Evolutionary conservation across 2,888 invertebrate species (phyloP).

Genomic region (Odontocerum albicorne): DNA sequence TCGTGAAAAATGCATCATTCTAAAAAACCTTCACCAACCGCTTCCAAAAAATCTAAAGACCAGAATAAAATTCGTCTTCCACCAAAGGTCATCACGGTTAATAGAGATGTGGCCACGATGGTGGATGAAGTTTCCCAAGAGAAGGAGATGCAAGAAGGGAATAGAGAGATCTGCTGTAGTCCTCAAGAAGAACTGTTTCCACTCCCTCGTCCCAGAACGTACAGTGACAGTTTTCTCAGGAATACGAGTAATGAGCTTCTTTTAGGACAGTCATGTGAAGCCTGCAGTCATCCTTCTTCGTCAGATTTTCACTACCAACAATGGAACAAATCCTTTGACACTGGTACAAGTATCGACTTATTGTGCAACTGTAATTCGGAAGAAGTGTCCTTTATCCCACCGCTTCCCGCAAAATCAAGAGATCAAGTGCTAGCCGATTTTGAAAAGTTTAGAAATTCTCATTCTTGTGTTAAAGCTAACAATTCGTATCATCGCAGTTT

Average conservation of each 20-base stretch:
- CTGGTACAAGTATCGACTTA: constrained; percentile 52
- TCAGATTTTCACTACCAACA: constrained; percentile 33
- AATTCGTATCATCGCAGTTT: constrained; percentile 48
- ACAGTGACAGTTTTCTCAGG: constrained; percentile 56
- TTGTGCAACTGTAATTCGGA: constrained; percentile 55
- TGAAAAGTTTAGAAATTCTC: constrained; percentile 25
- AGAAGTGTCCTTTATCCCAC: constrained; percentile 36
- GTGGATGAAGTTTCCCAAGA: constrained; percentile 42
- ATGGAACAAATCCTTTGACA: constrained; percentile 45
- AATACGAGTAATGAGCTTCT: constrained; percentile 56
- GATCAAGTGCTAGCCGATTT: constrained; percentile 25
- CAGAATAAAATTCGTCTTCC: constrained; percentile 53
- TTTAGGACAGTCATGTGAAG: constrained; percentile 57
- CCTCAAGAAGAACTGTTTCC: constrained; percentile 32
- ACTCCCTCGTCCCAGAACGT: constrained; percentile 53
- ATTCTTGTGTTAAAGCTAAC: constrained; percentile 30
- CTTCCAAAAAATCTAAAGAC: constrained; percentile 52
- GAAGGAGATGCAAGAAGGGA: constrained; percentile 15
- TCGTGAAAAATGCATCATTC: constrained; percentile 39
- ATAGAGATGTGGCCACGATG: constrained; percentile 57
- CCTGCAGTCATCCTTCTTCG: constrained; percentile 53
- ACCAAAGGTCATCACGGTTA: constrained; percentile 55
- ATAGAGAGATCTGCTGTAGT: constrained; percentile 5
- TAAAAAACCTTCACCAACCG: constrained; percentile 55
- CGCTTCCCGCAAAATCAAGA: constrained; percentile 14